Base-by-base conservation (phyloP, 1,140 invertebrate genomes). In the Watersipora subatra region DNA sequence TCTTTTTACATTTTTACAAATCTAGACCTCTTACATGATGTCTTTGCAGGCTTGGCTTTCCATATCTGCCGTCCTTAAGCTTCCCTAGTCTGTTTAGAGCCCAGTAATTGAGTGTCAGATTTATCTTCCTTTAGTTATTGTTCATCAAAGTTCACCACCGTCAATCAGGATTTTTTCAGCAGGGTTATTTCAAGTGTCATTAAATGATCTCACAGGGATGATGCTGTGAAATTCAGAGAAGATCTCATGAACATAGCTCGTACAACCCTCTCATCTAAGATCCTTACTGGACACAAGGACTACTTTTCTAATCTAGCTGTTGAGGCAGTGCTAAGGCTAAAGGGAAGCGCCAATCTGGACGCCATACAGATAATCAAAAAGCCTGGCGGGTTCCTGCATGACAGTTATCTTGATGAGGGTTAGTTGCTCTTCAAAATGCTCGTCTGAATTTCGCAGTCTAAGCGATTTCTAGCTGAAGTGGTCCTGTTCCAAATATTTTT, bases 281-380 rank as follows among this genome's bases (percentile, higher is more conserved):
- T 99, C 79, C 82, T 99, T 0, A 90, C 91, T 61, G 94, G 98
- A 73, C 92, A 99, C 75, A 97, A 97, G 82, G 93, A 98, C 72
- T 88, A 94, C 74, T 99, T 99, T 78, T 85, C 93, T 65, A 91
- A 93, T 68, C 83, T 99, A 58, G 91, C 93, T 62, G 94, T 99
- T 0, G 88, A 97, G 81, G 94, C 96, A 64, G 89, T 99, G 17
- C 76, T 98, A 1, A 84, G 96, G 73, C 82, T 99, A 2, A 64
- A 80, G 77, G 93, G 93, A 27, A 93, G 91, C 66, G 92, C 91
- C 24, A 93, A 96, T 81, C 81, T 99, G 2, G 88, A 91, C 73
- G 92, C 95, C 20, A 98, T 99, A 78, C 96, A 99, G 80, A 88
- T 99, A 20, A 96, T 99, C 57, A 99, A 98, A 76, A 97, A 95